phyloP scores from a whole-genome alignment of 2,888 invertebrate species.

The Aromia moschata region DNA sequence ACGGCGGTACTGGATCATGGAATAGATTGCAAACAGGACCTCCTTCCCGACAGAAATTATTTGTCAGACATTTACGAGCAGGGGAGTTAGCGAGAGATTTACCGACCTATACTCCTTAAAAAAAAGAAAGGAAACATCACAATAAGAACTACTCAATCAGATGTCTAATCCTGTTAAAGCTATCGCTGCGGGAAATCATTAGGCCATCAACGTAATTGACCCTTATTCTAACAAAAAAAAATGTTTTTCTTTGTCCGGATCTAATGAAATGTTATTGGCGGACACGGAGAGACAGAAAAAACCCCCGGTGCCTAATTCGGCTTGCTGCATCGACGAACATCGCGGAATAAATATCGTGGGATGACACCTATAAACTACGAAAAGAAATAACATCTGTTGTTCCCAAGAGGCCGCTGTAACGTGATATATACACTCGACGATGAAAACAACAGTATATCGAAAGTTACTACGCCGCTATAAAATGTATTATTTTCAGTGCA shows the following conservation, averaged over 20 bases:
- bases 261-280: background rate
- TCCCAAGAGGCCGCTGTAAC: background rate
- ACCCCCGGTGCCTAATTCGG: background rate
- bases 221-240: background rate
- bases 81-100: too few species aligned
- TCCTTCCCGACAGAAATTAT: too few species aligned
- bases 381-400: background rate
- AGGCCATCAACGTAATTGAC: background rate
- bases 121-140: too few species aligned
- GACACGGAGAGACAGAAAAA: background rate
- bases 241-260: background rate
- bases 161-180: background rate
- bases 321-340: background rate
- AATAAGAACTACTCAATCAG: background rate
- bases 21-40: too few species aligned
- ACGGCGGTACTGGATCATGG: too few species aligned
- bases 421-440: too few species aligned
- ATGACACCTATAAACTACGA: conserved; percentile 2
- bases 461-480: too few species aligned
- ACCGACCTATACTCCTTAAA: too few species aligned
- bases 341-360: background rate
- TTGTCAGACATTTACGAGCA: too few species aligned
- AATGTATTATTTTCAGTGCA: too few species aligned
- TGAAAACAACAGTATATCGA: too few species aligned
- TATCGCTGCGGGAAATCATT: background rate